Evolutionary conservation across 2,888 invertebrate genomes (phyloP), one percentile per base, ranked within the genome.

Genomic region (Heliconius charithonia): DNA sequence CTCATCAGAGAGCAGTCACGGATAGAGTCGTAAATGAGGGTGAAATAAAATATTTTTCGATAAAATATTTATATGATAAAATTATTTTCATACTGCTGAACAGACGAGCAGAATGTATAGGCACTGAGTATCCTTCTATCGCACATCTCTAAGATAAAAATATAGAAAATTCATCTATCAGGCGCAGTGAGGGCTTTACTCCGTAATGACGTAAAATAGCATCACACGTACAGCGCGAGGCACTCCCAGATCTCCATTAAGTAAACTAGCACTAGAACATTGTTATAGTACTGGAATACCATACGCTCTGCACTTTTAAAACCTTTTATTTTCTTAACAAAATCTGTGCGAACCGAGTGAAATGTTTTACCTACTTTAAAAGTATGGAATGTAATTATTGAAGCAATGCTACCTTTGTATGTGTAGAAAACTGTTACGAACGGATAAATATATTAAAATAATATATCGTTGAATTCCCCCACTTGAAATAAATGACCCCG

Each of bases 211-310:
- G 32, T 56, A 12, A 45, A 56, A 56, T 56, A 71, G 32, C 29
- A 12, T 27, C 29, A 27, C 51, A 22, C 71, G 32, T n/a, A 71
- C 71, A 71, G 29, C 71, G 56, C 56, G 10, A 56, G 51, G 51
- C 71, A 71, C 71, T 56, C 19, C 4, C 51, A 71, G 51, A 22
- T 51, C 9, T 45, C 70, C 70, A 70, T 70, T 70, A 70, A 70
- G 25, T 70, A 70, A 70, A 29, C 51, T 70, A 51, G 27, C 70
- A 51, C 29, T 70, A 70, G 51, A 29, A 51, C 51, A 70, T 19
- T 51, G 70, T 22, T 70, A 9, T 27, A 70, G 70, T 51, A 69
- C 41, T n/a, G 25, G 25, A 41, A 13, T 51, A 51, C 45, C 29
- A 70, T 70, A 51, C 51, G 66, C 27, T 19, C 70, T 70, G 19